phyloP scores from a whole-genome alignment of 2,888 invertebrate species.

The Mimas tiliae region DNA sequence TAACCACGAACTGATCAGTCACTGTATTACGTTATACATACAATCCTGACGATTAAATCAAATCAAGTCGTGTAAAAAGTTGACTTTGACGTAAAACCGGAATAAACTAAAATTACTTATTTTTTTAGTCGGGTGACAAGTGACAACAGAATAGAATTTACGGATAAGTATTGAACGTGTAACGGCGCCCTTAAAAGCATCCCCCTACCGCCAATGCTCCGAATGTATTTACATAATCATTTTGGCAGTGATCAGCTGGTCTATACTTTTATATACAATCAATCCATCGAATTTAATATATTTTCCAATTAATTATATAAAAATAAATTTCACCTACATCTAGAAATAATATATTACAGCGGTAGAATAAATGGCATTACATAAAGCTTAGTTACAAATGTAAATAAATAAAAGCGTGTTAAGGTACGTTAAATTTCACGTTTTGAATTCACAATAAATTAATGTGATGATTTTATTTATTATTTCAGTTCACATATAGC shows the following conservation, averaged over 20 bases:
- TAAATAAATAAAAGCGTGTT: conserved; percentile 26
- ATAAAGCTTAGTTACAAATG: conserved; percentile 47
- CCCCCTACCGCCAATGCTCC: conserved; percentile 11
- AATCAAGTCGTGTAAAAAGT: too few relatives aligned
- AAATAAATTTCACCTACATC: conserved; percentile 45
- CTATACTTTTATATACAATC: conserved; percentile 34
- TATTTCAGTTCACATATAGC: not conserved
- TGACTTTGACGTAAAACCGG: too few relatives aligned
- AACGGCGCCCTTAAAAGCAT: not conserved
- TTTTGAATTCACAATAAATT: conserved; percentile 33
- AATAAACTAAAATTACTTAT: too few relatives aligned
- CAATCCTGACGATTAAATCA: too few relatives aligned
- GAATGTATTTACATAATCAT: conserved; percentile 26
- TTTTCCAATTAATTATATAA: conserved; percentile 13
- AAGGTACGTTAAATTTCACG: conserved; percentile 21
- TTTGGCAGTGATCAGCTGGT: conserved; percentile 80
- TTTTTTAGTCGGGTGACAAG: too few relatives aligned
- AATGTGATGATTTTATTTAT: conserved; percentile 29
- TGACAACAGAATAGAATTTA: not conserved
- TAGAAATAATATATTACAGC: conserved; percentile 55
- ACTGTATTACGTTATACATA: conserved; percentile 35
- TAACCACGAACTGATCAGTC: not conserved
- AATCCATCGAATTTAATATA: conserved; percentile 15
- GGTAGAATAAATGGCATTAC: conserved; percentile 47
- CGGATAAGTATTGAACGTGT: conserved; percentile 9